A percentile compares a stretch with the other conserved stretches of the same genome.
Conservation (phyloP, 2,888 invertebrate species). For the Flexamia atlantica region DNA sequence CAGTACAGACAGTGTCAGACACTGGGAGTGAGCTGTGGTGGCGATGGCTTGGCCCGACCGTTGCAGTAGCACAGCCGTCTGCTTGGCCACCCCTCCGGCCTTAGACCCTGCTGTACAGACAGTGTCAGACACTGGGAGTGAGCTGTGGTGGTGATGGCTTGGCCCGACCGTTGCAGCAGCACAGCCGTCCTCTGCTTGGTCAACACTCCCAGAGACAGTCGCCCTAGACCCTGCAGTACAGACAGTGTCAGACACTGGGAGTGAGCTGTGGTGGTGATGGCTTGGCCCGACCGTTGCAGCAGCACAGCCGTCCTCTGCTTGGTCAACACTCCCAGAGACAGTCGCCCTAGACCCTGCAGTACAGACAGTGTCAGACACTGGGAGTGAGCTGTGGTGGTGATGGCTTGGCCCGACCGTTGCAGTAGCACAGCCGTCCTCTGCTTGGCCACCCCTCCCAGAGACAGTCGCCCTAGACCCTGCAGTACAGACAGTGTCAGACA, state of each 20-base stretch:
- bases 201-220: slow-evolving; percentile 60
- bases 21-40: slow-evolving; percentile 61
- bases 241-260: slow-evolving; percentile 52
- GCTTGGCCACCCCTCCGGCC: slow-evolving; percentile 66
- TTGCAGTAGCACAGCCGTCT: slow-evolving; percentile 69
- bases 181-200: slow-evolving; percentile 67
- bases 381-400: slow-evolving; percentile 67
- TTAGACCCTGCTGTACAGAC: slow-evolving; percentile 56
- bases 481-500: slow-evolving; percentile 27
- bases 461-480: slow-evolving; percentile 57
- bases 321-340: slow-evolving; percentile 55
- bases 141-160: slow-evolving; percentile 68
- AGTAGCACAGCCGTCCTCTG: slow-evolving; percentile 68
- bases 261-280: slow-evolving; percentile 67
- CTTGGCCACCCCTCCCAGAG: slow-evolving; percentile 53
- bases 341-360: slow-evolving; percentile 43
- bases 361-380: slow-evolving; percentile 52
- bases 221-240: slow-evolving; percentile 51
- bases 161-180: slow-evolving; percentile 68
- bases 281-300: slow-evolving; percentile 68
- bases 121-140: background rate
- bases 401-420: slow-evolving; percentile 68
- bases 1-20: too few species aligned
- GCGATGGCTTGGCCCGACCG: slow-evolving; percentile 68
- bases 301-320: slow-evolving; percentile 68